Conservation (phyloP, 2,888 invertebrate genomes). For the Acleris holmiana region DNA sequence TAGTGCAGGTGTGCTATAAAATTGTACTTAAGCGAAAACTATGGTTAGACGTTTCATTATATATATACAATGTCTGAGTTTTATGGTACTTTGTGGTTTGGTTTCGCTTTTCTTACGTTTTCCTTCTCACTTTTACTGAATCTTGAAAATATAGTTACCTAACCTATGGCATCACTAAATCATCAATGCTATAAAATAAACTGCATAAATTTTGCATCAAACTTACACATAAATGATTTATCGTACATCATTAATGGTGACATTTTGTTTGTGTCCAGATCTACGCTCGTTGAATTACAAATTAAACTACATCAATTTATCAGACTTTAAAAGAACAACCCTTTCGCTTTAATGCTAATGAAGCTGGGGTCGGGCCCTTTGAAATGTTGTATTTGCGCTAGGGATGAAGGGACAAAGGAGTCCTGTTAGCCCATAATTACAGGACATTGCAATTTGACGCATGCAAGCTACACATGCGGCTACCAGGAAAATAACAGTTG, state of each 20-base stretch:
- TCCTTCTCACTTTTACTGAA: too few relatives aligned
- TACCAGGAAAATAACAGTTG: conserved; percentile 1
- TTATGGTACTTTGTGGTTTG: too few relatives aligned
- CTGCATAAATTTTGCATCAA: conserved; percentile 12
- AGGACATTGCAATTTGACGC: conserved; percentile 16
- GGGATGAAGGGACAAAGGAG: conserved; percentile 58
- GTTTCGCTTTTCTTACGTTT: too few relatives aligned
- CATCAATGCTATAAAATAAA: conserved; percentile 8
- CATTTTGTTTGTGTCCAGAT: not conserved
- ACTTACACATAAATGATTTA: conserved; percentile 15
- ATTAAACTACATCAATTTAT: conserved; percentile 49
- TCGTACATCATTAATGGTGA: conserved; percentile 7
- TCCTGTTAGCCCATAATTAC: conserved; percentile 46
- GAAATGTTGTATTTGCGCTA: conserved; percentile 61
- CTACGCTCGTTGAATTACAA: conserved; percentile 39
- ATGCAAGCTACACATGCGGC: conserved; percentile 17
- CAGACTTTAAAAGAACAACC: conserved; percentile 53
- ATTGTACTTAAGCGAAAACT: not conserved
- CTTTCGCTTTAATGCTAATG: conserved; percentile 41
- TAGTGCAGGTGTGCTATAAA: not conserved
- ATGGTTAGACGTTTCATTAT: not conserved
- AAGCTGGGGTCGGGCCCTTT: conserved; percentile 58
- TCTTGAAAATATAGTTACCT: too few relatives aligned
- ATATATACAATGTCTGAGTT: too few relatives aligned
- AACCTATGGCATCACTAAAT: not conserved